Base-by-base conservation (phyloP, 1,140 invertebrate genomes). In the Macrobrachium rosenbergii region DNA sequence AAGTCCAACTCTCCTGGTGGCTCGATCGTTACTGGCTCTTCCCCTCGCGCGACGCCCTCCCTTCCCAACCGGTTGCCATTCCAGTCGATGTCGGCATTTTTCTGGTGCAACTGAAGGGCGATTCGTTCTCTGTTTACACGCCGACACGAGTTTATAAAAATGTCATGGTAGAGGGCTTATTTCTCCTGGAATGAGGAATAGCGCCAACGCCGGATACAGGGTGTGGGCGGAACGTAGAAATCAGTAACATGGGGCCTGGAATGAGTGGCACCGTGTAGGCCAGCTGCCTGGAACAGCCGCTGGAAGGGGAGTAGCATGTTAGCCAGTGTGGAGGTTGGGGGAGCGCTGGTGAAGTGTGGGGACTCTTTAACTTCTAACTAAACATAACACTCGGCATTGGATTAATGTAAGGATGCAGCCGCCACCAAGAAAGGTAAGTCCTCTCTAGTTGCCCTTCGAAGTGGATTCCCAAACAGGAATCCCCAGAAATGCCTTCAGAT, bases 381-480 rank as follows among this genome's bases (percentile, higher is more conserved):
- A 77, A 77, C 45, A 77, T 77, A 77, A 77, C 75, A 58, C 75
- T 77, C 75, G 59, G 75, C 45, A 58, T 77, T 37, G 75, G 75
- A 77, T 77, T 77, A 77, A 77, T 77, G 75, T 77, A 45, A 77
- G 43, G 45, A 77, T 77, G 75, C 75, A 77, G 75, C 75, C 75
- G 23, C 75, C 75, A 58, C 75, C 75, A 58, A 77, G 75, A 59
- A 77, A 77, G 75, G 75, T 77, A 77, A 77, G 75, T 58, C 75
- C 45, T 21, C n/a, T 5, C 12, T 5, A 16, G 59, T 19, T 21
- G 2, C 8, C 21, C 17, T 7, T 12, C 5, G 12, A 45, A 16
- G 37, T 28, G 52, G 45, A 5, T 21, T 58, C 45, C 21, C 75
- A 21, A 45, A 23, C 37, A 8, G n/a, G 19, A 19, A 58, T 21